Percentiles rank a stretch among this genome's conserved stretches.
Conservation (phyloP, 2,888 invertebrate species). For the Campopleginae sp. region DNA sequence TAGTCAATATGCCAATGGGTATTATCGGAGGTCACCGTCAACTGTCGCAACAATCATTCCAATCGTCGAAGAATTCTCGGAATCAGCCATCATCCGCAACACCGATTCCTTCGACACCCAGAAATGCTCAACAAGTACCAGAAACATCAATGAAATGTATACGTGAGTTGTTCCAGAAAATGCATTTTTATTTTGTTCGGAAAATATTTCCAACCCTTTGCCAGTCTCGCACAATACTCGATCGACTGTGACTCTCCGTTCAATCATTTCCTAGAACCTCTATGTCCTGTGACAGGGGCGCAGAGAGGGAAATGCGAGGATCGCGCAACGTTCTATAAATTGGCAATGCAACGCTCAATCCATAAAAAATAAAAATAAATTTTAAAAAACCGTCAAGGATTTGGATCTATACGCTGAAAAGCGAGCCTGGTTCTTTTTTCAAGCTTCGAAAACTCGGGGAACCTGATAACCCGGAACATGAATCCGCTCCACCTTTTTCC, state of each 20-base stretch:
- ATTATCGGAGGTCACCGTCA: slow-evolving; percentile 78
- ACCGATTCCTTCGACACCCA: slow-evolving; percentile 59
- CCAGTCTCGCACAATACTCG: neutral
- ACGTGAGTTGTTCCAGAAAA: slow-evolving; percentile 74
- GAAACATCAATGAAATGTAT: slow-evolving; percentile 76
- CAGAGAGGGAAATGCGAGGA: too few species aligned
- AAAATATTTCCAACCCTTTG: neutral
- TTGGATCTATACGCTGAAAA: too few species aligned
- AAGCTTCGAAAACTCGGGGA: neutral
- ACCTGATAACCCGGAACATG: neutral
- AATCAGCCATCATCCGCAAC: slow-evolving; percentile 73
- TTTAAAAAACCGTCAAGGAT: too few species aligned
- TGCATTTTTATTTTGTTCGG: slow-evolving; percentile 1
- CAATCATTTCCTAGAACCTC: neutral
- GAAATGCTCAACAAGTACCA: slow-evolving; percentile 75
- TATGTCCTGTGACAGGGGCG: too few species aligned
- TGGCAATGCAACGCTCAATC: too few species aligned
- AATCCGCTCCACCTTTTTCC: too few species aligned
- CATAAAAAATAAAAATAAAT: too few species aligned
- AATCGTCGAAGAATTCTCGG: slow-evolving; percentile 80
- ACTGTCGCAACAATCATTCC: slow-evolving; percentile 82
- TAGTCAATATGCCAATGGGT: slow-evolving; percentile 74
- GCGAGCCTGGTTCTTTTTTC: neutral
- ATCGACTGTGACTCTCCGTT: neutral
- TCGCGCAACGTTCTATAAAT: too few species aligned